phyloP scores from a whole-genome alignment of 2,888 invertebrate genomes.

The Phytoseiulus persimilis region DNA sequence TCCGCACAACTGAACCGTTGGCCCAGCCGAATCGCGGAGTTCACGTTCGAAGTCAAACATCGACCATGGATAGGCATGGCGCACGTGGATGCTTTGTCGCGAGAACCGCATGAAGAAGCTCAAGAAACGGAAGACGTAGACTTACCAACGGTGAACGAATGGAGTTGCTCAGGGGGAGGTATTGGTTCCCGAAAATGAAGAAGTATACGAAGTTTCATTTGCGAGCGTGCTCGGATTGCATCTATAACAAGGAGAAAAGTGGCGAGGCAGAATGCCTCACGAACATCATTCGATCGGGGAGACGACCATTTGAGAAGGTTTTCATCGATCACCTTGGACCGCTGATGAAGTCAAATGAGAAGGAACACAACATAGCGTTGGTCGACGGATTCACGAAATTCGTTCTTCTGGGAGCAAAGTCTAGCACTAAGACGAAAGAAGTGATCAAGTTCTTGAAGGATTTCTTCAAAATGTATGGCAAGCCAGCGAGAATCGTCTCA shows the following conservation, averaged over 20 bases:
- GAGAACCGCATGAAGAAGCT: slow-evolving; percentile 33
- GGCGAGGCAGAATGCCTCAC: not conserved
- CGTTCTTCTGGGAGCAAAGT: not conserved
- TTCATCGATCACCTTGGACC: not conserved
- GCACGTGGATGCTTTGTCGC: slow-evolving; percentile 36
- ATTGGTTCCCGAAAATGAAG: not conserved
- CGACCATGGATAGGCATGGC: slow-evolving; percentile 11
- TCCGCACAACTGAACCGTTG: not conserved
- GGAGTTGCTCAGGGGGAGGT: not conserved
- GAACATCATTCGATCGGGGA: not conserved
- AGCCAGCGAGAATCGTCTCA: not conserved
- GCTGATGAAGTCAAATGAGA: not conserved
- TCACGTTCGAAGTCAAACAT: slow-evolving; percentile 29
- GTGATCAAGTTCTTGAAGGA: not conserved
- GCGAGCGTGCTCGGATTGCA: not conserved
- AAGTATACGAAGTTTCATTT: not conserved
- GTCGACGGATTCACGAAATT: not conserved
- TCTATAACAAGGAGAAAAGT: not conserved
- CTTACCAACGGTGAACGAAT: not conserved
- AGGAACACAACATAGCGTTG: not conserved
- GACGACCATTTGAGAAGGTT: not conserved
- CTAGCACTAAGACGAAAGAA: not conserved
- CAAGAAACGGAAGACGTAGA: not conserved
- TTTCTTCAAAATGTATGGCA: not conserved
- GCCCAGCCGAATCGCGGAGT: not conserved